phyloP scores from a whole-genome alignment of 2,113 vertebrate genomes.

The Rhabdornis inornatus region DNA sequence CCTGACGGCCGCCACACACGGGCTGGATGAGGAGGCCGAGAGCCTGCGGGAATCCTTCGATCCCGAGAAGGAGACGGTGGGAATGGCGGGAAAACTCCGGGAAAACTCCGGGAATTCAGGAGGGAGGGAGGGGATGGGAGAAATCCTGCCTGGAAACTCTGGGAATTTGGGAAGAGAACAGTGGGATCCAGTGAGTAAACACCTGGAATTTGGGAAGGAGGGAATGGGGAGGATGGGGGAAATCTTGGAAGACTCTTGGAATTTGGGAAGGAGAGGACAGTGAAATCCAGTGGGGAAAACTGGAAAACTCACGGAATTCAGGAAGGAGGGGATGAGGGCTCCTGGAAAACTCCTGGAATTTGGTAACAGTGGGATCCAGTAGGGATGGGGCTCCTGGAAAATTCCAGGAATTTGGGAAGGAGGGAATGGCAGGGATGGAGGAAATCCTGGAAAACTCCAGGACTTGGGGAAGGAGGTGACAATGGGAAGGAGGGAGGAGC shows the following conservation, averaged over 20 bases:
- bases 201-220: not conserved
- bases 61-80: slow-evolving; percentile 90
- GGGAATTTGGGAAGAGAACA: not conserved
- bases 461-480: not conserved
- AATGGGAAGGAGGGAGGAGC: too few species aligned
- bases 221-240: too few species aligned
- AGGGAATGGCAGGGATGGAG: too few species aligned
- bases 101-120: not conserved
- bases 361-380: too few species aligned
- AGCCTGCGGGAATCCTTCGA: slow-evolving; percentile 92
- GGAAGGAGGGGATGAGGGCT: not conserved
- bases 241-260: not conserved
- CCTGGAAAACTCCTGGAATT: not conserved
- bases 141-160: too few species aligned
- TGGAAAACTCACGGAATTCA: not conserved
- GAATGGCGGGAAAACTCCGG: not conserved
- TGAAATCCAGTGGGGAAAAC: not conserved
- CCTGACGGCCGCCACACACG: slow-evolving; percentile 94
- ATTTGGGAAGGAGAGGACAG: not conserved
- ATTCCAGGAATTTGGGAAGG: too few species aligned
- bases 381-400: too few species aligned
- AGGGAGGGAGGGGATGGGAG: not conserved
- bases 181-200: not conserved
- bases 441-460: not conserved
- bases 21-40: slow-evolving; percentile 93